Base-by-base conservation (phyloP, 2,113 vertebrate species). In the Tricholaema leucomelas region DNA sequence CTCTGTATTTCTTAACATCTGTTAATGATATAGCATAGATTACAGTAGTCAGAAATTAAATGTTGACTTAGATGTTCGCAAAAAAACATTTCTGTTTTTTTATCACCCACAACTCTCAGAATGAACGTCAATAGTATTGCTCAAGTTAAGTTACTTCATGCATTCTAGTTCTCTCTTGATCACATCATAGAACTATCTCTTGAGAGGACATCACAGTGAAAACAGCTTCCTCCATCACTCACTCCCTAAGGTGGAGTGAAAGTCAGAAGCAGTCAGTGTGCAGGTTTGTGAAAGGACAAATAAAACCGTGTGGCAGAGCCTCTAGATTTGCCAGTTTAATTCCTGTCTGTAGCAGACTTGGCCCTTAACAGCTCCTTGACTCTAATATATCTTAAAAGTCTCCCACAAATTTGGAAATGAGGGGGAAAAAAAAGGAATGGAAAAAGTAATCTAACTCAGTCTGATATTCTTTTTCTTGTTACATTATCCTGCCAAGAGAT, bases 401-500 rank as follows among this genome's bases (percentile, higher is more conserved):
- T 73, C 35, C 28, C 33, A 63, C 50, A 59, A 82, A 55, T 90
- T 75, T 88, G 63, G 58, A 54, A 81, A 88, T 52, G n/a, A 31
- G 38, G 38, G 38, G 38, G 38, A 12, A 12, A 8, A 33, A n/a
- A 64, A 59, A 20, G 6, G n/a, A 85, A 74, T 65, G 63, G 40
- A 76, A 81, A 73, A 89, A 94, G 76, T 40, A 69, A 92, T n/a
- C 19, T 64, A 85, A 94, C 38, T 55, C n/a, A 65, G 58, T 64
- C 65, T 27, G 4, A 67, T 38, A 56, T 91, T 91, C 84, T 81
- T 75, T 81, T 74, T 79, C 64, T 38, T 76, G 77, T 90, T 91
- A 91, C 44, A 82, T 74, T 89, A 87, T 89, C 80, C 88, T 91
- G 83, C 91, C 87, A 90, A 73, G 31, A 61, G 56, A 81, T 59